Conservation (phyloP, 2,113 vertebrate species). For the Azemiops feae region DNA sequence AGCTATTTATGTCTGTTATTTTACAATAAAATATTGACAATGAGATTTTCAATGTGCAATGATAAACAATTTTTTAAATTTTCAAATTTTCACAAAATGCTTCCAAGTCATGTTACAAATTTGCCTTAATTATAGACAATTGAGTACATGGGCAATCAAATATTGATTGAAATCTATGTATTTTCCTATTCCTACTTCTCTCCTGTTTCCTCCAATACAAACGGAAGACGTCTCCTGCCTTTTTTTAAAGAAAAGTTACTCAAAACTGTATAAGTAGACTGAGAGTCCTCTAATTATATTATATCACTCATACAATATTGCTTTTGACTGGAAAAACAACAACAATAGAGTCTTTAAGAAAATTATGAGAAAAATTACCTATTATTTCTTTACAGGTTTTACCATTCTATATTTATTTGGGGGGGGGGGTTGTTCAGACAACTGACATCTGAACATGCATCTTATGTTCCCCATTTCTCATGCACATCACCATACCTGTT, state of each 20-base stretch:
- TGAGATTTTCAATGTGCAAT: not conserved
- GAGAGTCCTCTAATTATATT: not conserved
- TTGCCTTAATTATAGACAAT: not conserved
- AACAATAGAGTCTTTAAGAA: not conserved
- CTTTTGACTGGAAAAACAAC: not conserved
- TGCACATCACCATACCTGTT: slow-evolving; percentile 73
- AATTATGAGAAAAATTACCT: slow-evolving; percentile 35
- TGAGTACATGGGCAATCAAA: not conserved
- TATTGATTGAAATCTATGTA: not conserved
- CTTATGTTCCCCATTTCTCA: slow-evolving; percentile 18
- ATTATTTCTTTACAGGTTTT: slow-evolving; percentile 9
- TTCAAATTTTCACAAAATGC: not conserved
- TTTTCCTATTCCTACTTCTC: not conserved
- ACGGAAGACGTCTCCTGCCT: not conserved
- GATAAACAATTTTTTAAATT: not conserved
- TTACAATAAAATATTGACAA: not conserved
- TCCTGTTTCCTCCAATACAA: not conserved
- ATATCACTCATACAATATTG: not conserved
- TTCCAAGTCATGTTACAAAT: not conserved
- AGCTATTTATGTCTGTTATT: not conserved
- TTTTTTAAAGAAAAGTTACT: not conserved
- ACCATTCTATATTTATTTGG: slow-evolving; percentile 19
- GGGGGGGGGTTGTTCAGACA: not conserved
- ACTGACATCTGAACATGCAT: slow-evolving; percentile 31
- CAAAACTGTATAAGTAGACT: not conserved